Conservation (phyloP, 2,888 invertebrate genomes). For the Chalcis sispes region DNA sequence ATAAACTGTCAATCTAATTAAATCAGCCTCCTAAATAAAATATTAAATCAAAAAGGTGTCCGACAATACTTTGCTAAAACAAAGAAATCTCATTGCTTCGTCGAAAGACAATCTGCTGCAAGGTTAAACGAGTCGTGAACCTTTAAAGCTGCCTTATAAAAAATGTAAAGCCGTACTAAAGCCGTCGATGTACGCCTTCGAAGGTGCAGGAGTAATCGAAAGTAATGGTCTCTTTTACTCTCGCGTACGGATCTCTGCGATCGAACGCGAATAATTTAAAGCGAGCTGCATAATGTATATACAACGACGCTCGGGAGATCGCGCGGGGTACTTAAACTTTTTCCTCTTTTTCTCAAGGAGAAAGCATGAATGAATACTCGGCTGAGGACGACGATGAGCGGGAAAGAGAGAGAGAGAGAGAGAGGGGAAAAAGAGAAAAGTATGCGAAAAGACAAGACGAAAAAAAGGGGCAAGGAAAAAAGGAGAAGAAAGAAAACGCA, state of each 20-base stretch:
- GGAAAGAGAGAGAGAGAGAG: background rate
- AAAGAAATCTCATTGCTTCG: conserved; percentile 11
- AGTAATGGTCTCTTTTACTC: no score
- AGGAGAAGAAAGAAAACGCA: conserved; percentile 19
- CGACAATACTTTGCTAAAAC: background rate
- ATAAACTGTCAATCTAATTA: background rate
- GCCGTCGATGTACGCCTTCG: conserved; percentile 37
- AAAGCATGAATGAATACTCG: conserved; percentile 37
- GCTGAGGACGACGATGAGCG: background rate
- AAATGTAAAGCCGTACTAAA: conserved; percentile 34
- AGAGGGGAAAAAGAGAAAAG: background rate
- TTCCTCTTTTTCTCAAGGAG: conserved; percentile 9
- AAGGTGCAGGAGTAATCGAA: no score
- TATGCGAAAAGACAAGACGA: background rate
- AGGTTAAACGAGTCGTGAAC: conserved; percentile 4
- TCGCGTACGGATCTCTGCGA: no score
- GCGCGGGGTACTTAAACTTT: conserved; percentile 23
- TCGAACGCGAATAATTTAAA: conserved; percentile 45
- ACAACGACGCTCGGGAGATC: background rate
- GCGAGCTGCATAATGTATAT: conserved; percentile 21
- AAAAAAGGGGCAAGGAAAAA: background rate
- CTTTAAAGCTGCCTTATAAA: conserved; percentile 1
- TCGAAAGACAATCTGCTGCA: background rate
- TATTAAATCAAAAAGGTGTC: background rate
- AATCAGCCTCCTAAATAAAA: background rate